Percentiles rank a stretch among this genome's conserved stretches.
These are phyloP conservation scores for Pogona vitticeps DNA, from an alignment of 2,113 vertebrate genomes.

Conservation along the genomic window DNA sequence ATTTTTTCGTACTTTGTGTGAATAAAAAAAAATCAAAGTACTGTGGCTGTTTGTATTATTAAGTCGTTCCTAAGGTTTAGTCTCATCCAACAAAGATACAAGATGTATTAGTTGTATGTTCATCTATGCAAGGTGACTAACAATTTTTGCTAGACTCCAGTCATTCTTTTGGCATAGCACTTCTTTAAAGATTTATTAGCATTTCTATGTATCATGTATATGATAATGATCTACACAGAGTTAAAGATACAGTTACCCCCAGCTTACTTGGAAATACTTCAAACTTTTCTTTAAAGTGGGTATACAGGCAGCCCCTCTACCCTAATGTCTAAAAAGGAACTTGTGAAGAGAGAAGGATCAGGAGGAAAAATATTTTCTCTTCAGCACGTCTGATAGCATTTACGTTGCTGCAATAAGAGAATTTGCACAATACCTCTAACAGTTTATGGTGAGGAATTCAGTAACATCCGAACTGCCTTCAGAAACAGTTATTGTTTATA, in stretches of 20 bases:
- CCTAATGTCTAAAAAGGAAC: not conserved
- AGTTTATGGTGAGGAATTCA: not conserved
- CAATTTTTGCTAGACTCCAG: not conserved
- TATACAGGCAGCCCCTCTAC: not conserved
- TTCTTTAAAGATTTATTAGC: not conserved
- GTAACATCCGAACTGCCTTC: not conserved
- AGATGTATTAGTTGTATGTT: not conserved
- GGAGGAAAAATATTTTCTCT: not conserved
- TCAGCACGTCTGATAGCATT: not conserved
- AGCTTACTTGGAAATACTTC: not conserved
- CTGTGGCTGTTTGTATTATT: constrained; percentile 27
- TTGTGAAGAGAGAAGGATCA: not conserved
- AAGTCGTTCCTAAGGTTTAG: not conserved
- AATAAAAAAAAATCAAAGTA: constrained; percentile 48
- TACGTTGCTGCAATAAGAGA: not conserved
- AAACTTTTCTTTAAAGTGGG: not conserved
- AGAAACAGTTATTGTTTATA: not conserved
- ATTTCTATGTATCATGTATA: not conserved
- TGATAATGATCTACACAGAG: not conserved
- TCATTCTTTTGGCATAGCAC: not conserved
- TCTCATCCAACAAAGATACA: constrained; percentile 29
- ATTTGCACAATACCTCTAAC: not conserved
- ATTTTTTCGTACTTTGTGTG: constrained; percentile 39
- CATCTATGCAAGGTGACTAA: not conserved
- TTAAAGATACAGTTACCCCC: not conserved